Evolutionary conservation across 2,113 vertebrate genomes (phyloP).

Genomic region (Chionomys nivalis): DNA sequence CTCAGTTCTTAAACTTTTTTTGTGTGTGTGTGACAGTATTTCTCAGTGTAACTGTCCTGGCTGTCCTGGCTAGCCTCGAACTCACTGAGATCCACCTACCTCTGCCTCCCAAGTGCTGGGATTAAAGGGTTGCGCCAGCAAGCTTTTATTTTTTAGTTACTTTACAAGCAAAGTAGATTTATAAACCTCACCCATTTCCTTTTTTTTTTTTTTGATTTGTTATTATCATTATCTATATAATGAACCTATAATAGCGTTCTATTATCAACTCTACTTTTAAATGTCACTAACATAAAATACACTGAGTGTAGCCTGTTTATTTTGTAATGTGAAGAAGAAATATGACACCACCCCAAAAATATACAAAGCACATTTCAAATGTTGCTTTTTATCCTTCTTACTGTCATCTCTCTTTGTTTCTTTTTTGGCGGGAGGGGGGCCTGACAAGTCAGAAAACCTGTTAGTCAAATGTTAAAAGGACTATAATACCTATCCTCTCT

Average conservation of each 20-base stretch:
- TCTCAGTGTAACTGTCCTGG: too few species aligned
- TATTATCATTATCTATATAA: background rate
- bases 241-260: background rate
- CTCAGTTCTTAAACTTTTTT: background rate
- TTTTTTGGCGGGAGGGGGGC: background rate
- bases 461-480: background rate
- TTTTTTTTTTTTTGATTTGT: background rate
- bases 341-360: background rate
- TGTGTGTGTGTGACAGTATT: too few species aligned
- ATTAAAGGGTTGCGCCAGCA: too few species aligned
- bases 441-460: background rate
- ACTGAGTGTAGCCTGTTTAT: background rate
- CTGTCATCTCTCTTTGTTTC: background rate
- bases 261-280: background rate
- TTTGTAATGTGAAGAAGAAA: constrained; percentile 26
- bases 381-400: background rate
- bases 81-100: too few species aligned
- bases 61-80: too few species aligned
- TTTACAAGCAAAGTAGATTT: background rate
- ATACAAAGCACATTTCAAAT: background rate
- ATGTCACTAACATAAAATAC: background rate
- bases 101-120: too few species aligned
- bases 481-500: background rate
- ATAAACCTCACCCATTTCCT: background rate
- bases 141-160: background rate